Evolutionary conservation across 2,797 vertebrate genomes (phyloP).

Genomic region (Chromobotia macracanthus): DNA sequence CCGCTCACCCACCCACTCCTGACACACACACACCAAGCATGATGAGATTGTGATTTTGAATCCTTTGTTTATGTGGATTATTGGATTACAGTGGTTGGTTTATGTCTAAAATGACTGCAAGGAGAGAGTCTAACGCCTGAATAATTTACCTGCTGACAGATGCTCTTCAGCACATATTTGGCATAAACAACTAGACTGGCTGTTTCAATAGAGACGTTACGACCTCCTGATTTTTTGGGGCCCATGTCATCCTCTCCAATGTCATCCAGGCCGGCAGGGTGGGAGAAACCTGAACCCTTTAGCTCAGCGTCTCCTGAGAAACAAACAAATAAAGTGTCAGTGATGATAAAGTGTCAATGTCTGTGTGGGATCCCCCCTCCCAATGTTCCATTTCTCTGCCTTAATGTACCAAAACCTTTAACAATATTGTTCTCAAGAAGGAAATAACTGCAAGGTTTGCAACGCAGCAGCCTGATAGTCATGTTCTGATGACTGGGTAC

Average conservation of each 20-base stretch:
- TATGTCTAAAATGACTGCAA: too few species aligned
- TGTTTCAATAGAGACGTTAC: conserved; percentile 95
- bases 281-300: conserved; percentile 92
- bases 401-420: too few species aligned
- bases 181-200: conserved; percentile 97
- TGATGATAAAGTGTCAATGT: too few species aligned
- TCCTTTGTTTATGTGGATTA: too few species aligned
- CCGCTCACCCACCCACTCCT: conserved; percentile 99
- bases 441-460: not conserved
- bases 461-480: too few species aligned
- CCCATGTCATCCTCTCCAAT: conserved; percentile 86
- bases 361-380: not conserved
- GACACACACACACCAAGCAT: conserved; percentile 51
- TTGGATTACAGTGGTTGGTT: not conserved
- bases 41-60: too few species aligned
- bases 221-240: conserved; percentile 82
- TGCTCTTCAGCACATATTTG: conserved; percentile 97
- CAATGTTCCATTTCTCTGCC: too few species aligned
- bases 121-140: not conserved
- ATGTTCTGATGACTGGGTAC: not conserved
- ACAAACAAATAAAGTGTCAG: not conserved
- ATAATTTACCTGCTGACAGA: conserved; percentile 95
- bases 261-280: conserved; percentile 90
- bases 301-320: conserved; percentile 92
- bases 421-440: not conserved